Percentiles rank a stretch among this genome's conserved stretches.
phyloP scores from a whole-genome alignment of 1,140 invertebrate species.

The Wiebesia pumilae region DNA sequence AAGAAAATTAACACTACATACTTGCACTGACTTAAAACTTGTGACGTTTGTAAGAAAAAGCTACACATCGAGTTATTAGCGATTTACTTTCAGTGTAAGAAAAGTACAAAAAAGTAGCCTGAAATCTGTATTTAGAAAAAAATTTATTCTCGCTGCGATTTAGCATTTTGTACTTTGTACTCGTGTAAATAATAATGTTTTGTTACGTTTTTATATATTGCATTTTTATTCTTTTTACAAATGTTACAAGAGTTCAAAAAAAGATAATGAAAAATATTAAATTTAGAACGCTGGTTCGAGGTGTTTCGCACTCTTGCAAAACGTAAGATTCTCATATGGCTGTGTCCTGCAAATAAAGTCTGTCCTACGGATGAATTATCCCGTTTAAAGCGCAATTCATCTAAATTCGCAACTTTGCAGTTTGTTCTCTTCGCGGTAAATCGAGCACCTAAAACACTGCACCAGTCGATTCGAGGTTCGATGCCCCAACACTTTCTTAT shows the following conservation, averaged over 20 bases:
- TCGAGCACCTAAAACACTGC: constrained; percentile 31
- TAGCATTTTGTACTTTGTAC: constrained; percentile 1
- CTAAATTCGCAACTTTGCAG: constrained; percentile 51
- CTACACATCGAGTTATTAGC: neutral
- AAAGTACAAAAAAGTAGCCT: constrained; percentile 22
- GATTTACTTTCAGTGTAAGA: neutral
- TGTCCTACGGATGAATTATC: constrained; percentile 49
- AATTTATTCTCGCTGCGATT: constrained; percentile 34
- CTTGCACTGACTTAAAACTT: neutral
- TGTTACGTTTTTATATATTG: constrained; percentile 24
- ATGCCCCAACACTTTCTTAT: constrained; percentile 8
- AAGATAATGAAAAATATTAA: constrained; percentile 20
- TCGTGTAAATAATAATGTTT: constrained; percentile 8
- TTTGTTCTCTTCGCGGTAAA: constrained; percentile 44
- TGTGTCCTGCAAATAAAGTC: constrained; percentile 51
- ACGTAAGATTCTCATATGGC: constrained; percentile 51
- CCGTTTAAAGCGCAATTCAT: constrained; percentile 43
- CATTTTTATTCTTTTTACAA: neutral
- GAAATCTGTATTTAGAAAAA: neutral
- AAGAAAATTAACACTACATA: constrained; percentile 1
- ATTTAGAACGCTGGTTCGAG: constrained; percentile 48
- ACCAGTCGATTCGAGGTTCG: constrained; percentile 43
- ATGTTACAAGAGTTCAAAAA: neutral
- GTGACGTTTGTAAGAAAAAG: constrained; percentile 11
- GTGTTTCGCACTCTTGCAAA: constrained; percentile 49